Conservation (phyloP, 2,888 invertebrate genomes). For the Epicampocera succincta region DNA sequence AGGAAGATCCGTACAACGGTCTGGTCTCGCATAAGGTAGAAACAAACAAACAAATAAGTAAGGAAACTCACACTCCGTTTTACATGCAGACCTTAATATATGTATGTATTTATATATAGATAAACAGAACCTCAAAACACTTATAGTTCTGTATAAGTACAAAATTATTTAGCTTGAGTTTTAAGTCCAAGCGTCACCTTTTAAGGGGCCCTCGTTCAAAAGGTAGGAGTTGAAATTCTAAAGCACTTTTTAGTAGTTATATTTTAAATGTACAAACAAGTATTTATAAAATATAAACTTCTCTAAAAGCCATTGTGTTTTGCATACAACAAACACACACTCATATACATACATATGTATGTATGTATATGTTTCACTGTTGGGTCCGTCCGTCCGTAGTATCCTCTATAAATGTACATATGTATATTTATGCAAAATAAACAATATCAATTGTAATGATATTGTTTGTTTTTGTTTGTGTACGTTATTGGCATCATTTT, state of each 20-base stretch:
- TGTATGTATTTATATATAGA: too few species aligned
- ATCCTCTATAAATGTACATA: constrained; percentile 77
- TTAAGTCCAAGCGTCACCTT: not conserved
- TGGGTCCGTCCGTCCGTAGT: constrained; percentile 67
- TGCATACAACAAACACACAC: constrained; percentile 50
- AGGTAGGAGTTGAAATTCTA: constrained; percentile 59
- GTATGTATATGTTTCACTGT: too few species aligned
- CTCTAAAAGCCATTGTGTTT: constrained; percentile 65
- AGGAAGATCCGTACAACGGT: too few species aligned
- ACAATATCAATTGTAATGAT: constrained; percentile 81
- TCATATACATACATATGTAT: too few species aligned
- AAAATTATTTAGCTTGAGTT: too few species aligned
- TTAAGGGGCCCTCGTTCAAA: constrained; percentile 20
- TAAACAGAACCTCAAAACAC: too few species aligned
- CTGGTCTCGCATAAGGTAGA: too few species aligned
- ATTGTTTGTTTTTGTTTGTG: constrained; percentile 70
- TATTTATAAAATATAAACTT: constrained; percentile 66
- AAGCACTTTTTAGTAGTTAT: constrained; percentile 25
- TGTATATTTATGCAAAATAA: constrained; percentile 79
- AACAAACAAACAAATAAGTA: too few species aligned
- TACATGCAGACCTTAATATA: too few species aligned
- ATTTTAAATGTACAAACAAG: constrained; percentile 19
- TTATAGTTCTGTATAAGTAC: too few species aligned
- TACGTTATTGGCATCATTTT: constrained; percentile 38
- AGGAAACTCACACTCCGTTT: too few species aligned